Conservation (phyloP, 2,797 vertebrate genomes). For the Pseudomugil tenellus region DNA sequence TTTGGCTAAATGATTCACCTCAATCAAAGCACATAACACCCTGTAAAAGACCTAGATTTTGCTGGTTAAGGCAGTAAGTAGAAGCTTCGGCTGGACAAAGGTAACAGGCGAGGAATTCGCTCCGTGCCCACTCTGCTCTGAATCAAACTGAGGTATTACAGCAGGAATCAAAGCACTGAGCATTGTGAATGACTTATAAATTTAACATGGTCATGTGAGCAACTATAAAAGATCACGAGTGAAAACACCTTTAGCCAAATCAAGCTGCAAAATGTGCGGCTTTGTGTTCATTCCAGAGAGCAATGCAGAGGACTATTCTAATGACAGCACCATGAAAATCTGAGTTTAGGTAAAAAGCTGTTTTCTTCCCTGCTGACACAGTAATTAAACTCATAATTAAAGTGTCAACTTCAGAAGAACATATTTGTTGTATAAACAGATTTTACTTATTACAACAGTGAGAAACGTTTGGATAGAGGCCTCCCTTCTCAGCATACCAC, state of each 20-base stretch:
- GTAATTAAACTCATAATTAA: not conserved
- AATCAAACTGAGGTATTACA: not conserved
- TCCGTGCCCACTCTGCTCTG: not conserved
- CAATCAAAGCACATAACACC: conserved; percentile 52
- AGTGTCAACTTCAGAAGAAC: not conserved
- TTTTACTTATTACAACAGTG: not conserved
- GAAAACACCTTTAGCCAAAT: conserved; percentile 35
- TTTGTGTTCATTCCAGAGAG: conserved; percentile 16
- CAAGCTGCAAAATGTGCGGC: conserved; percentile 14
- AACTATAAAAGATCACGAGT: conserved; percentile 33
- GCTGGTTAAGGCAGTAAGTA: conserved; percentile 43
- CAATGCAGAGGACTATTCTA: not conserved
- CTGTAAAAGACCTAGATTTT: conserved; percentile 52
- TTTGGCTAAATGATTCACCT: conserved; percentile 71
- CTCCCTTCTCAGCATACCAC: not conserved
- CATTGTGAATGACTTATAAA: conserved; percentile 30
- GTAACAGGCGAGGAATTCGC: conserved; percentile 14
- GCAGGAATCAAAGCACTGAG: conserved; percentile 4
- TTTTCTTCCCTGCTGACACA: not conserved
- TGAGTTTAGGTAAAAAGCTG: not conserved
- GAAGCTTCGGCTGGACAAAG: conserved; percentile 54
- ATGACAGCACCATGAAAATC: not conserved
- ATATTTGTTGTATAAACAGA: not conserved
- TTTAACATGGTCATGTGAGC: conserved; percentile 32
- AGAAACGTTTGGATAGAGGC: not conserved